Evolutionary conservation across 2,113 vertebrate genomes (phyloP), one percentile per base, ranked within the genome.

Genomic region (Rissa tridactyla): DNA sequence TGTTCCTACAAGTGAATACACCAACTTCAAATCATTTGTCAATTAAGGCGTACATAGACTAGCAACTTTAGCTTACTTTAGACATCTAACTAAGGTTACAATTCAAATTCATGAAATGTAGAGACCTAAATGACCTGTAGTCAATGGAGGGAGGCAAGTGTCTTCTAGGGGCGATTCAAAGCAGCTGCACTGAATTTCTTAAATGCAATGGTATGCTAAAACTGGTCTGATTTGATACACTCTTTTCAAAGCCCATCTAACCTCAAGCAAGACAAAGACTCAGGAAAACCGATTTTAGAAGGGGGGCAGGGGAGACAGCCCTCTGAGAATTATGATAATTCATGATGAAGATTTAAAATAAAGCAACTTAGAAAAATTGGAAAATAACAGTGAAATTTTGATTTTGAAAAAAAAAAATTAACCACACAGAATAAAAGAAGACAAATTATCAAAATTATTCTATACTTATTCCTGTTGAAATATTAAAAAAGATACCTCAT

Each of bases 11-110:
- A 82, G 84, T 4, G 2, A 79, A 70, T 65, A 40, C 1, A 0
- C n/a, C 61, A 89, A 18, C 44, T 85, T 90, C 52, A 79, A 91
- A 91, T 89, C 20, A 58, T 88, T 96, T 94, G 73, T 94, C 95
- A 85, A 65, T 92, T 91, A 64, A 0, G 1, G 12, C 22, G 90
- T 62, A 61, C 1, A 2, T 44, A 44, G 17, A 47, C 58, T 52
- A 17, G 4, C 38, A 94, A 57, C 54, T 73, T 77, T 10, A 65
- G 5, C 60, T 84, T 76, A 17, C 42, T 77, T 89, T 36, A 81
- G 46, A 44, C 12, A 44, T 26, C 27, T 83, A 81, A 77, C 57
- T 44, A 17, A 70, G 52, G 34, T 38, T 82, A 64, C 5, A 2
- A 23, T 72, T 82, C 70, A 30, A 15, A 70, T 82, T 81, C 30